These are phyloP conservation scores for Dryococelus australis DNA, from an alignment of 2,888 invertebrate genomes.

Conservation along the genomic window DNA sequence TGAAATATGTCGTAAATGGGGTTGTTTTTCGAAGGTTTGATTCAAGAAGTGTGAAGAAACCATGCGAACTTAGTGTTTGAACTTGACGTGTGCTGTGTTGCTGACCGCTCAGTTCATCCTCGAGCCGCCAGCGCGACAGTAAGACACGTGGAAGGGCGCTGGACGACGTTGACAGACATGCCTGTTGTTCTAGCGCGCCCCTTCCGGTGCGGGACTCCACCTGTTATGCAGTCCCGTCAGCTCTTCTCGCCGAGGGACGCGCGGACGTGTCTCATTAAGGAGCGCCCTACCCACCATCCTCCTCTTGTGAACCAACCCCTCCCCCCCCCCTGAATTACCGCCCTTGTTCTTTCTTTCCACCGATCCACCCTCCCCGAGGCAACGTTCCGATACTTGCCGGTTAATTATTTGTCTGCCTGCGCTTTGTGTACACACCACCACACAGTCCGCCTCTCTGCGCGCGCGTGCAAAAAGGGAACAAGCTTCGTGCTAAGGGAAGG, in stretches of 20 bases:
- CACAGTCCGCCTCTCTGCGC: neutral
- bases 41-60: no score
- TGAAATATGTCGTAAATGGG: no score
- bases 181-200: neutral
- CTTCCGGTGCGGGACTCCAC: neutral
- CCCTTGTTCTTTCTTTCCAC: neutral
- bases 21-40: no score
- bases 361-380: neutral
- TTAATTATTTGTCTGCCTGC: constrained; percentile 16
- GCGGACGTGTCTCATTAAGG: neutral
- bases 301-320: neutral
- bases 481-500: neutral
- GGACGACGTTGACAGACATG: no score
- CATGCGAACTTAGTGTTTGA: no score
- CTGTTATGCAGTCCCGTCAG: neutral
- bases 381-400: neutral
- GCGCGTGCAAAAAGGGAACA: neutral
- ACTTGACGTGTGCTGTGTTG: no score
- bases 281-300: neutral
- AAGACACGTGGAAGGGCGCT: no score
- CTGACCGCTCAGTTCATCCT: no score
- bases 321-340: neutral
- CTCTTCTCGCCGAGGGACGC: neutral
- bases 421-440: neutral
- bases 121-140: no score